Evolutionary conservation across 2,797 vertebrate species (phyloP).

Genomic region (Mionectes olivaceus): DNA sequence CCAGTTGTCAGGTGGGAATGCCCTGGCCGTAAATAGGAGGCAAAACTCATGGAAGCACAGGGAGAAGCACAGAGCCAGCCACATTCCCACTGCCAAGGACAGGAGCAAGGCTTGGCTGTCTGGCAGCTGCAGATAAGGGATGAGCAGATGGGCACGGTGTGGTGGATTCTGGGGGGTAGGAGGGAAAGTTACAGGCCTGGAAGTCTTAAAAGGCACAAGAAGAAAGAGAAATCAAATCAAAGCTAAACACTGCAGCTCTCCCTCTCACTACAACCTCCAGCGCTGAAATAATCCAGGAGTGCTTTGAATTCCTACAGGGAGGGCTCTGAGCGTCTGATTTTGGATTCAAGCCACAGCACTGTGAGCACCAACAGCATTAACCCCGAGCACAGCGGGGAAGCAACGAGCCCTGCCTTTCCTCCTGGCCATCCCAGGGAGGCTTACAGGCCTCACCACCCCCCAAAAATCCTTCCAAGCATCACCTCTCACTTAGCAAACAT

Average conservation of each 20-base stretch:
- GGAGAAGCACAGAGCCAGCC: no score
- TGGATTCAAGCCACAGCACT: neutral
- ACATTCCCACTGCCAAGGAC: fast-evolving
- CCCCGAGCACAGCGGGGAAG: fast-evolving
- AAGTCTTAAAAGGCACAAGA: neutral
- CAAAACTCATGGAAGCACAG: neutral
- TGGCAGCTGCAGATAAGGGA: neutral
- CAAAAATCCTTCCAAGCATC: neutral
- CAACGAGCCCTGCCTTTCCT: neutral
- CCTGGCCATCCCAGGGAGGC: neutral
- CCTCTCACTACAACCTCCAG: neutral
- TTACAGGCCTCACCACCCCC: neutral
- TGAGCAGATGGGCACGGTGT: neutral
- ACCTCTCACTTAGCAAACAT: neutral
- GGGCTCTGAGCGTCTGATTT: neutral
- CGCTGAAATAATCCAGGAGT: neutral
- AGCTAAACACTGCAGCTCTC: neutral
- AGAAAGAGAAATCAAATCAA: neutral
- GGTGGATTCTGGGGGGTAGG: neutral
- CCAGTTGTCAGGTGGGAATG: neutral
- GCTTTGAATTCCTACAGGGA: neutral
- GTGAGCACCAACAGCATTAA: neutral
- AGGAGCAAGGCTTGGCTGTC: fast-evolving
- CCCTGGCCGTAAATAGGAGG: neutral
- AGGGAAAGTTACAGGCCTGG: neutral